Evolutionary conservation across 2,888 invertebrate genomes (phyloP), one percentile per base, ranked within the genome.

Genomic region (Heteromyza rotundicornis): DNA sequence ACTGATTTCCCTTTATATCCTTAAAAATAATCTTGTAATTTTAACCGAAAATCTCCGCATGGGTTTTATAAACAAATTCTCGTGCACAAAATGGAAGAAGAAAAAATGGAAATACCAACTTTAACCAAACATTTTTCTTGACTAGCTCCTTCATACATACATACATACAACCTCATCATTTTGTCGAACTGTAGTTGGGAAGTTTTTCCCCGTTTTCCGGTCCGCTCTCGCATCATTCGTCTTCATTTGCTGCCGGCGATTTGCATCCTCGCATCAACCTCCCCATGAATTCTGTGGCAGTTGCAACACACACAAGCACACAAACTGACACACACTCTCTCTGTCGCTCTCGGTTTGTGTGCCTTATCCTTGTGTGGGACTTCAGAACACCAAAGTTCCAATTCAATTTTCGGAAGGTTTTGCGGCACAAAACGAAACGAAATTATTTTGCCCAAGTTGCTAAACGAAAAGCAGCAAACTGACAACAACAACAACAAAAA

Each of bases 241-340:
- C 16, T n/a, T 40, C 3, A 3, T 10, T n/a, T 3, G 40, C 40
- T n/a, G 40, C n/a, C 14, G 40, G 40, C 40, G 16, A n/a, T 40
- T 40, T n/a, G 40, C 14, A 14, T 14, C 40, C 16, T n/a, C 8
- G 14, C 40, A 40, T 40, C 14, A 40, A 40, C 10, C 16, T n/a
- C 8, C n/a, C n/a, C 27, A 10, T 27, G 5, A 27, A 5, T 27
- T 27, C 27, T 27, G 5, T 10, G 27, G 10, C 27, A 36, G 20
- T 22, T 62, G 50, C 40, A 54, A 52, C 47, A 57, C 23, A 57
- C 23, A 57, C 32, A 20, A 49, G 17, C 57, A 63, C 1, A 59
- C 54, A 50, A 32, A 60, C 52, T 59, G 50, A 52, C 20, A 50
- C 20, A 22, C 14, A 50, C 7, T 17, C 14, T 47, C n/a, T n/a